These are phyloP conservation scores for Astyanax mexicanus DNA, from an alignment of 2,797 vertebrate genomes.

Conservation along the genomic window DNA sequence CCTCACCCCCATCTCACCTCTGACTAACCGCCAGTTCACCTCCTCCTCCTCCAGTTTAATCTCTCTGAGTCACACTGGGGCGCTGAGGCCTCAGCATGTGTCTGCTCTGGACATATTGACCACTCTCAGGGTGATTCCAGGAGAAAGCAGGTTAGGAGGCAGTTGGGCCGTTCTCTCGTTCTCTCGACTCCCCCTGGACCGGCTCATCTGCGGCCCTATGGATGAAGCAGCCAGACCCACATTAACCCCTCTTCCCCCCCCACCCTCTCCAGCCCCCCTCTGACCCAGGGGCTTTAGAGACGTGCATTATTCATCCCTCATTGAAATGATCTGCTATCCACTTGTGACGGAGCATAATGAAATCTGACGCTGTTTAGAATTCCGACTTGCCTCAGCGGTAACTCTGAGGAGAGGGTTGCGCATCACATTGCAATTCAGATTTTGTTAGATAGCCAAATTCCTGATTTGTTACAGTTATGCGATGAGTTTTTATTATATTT, in stretches of 20 bases:
- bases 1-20: slow-evolving; percentile 25
- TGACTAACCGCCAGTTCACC: slow-evolving; percentile 20
- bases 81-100: slow-evolving; percentile 28
- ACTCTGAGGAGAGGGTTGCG: background rate
- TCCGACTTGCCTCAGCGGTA: slow-evolving; percentile 25
- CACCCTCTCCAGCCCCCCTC: slow-evolving; percentile 21
- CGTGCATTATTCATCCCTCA: slow-evolving; percentile 56
- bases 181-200: slow-evolving; percentile 34
- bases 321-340: slow-evolving; percentile 55
- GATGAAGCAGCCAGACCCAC: slow-evolving; percentile 48
- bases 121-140: slow-evolving; percentile 41
- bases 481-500: background rate
- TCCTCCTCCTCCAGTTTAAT: slow-evolving; percentile 30
- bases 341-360: slow-evolving; percentile 54
- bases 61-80: slow-evolving; percentile 30
- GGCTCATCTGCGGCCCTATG: slow-evolving; percentile 47
- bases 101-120: slow-evolving; percentile 40
- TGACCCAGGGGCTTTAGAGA: slow-evolving; percentile 35
- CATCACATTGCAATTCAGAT: background rate
- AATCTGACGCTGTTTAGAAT: slow-evolving; percentile 49
- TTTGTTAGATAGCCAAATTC: background rate
- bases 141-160: slow-evolving; percentile 42
- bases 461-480: slow-evolving; percentile 7
- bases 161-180: slow-evolving; percentile 24
- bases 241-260: slow-evolving; percentile 49